These are phyloP conservation scores for Bombus breviceps DNA, from an alignment of 1,140 invertebrate species.

Conservation along the genomic window DNA sequence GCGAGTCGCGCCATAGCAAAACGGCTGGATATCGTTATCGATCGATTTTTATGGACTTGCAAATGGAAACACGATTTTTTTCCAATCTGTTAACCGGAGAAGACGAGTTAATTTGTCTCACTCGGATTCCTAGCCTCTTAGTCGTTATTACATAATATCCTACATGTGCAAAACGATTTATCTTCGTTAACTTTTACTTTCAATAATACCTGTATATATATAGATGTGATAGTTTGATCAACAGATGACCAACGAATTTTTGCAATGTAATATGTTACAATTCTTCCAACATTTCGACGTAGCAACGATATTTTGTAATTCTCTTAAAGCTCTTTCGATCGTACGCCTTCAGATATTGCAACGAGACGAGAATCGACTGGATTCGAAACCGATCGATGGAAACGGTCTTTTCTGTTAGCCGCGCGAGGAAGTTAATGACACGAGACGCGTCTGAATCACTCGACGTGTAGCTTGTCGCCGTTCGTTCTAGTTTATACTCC, in stretches of 20 bases:
- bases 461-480: not conserved
- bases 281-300: no score
- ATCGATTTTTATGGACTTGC: not conserved
- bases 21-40: not conserved
- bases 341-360: fast-evolving
- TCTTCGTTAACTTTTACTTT: not conserved
- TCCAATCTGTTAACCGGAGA: not conserved
- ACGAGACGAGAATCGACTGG: not conserved
- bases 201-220: no score
- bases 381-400: constrained; percentile 5
- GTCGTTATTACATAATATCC: not conserved
- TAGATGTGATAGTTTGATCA: no score
- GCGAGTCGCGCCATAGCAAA: not conserved
- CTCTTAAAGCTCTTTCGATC: not conserved
- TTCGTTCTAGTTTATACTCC: constrained; percentile 6
- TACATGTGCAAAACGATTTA: no score
- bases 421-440: constrained; percentile 27
- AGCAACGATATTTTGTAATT: not conserved
- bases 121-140: not conserved
- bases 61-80: not conserved
- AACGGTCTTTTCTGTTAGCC: constrained; percentile 14
- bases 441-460: not conserved
- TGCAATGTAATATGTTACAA: no score
- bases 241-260: no score
- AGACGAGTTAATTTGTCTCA: not conserved